Base-by-base conservation (phyloP, 2,797 vertebrate genomes). In the Sebastes cheni region DNA sequence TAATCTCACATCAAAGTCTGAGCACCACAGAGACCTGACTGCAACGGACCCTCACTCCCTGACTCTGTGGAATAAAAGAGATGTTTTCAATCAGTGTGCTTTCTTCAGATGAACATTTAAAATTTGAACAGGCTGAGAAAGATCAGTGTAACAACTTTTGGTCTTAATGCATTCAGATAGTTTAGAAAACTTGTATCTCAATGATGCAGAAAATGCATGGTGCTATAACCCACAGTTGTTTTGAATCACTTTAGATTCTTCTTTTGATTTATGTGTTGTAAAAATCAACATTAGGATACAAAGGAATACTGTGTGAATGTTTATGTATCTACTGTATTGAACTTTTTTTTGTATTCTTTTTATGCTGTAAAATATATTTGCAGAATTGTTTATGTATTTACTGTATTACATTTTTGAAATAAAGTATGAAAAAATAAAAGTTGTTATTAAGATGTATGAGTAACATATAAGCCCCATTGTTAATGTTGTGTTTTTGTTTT, bases 1-100 rank as follows among this genome's bases (percentile, higher is more conserved):
- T 93, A 94, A 93, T 93, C 92, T 91, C 90, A 91, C 89, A 89
- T 95, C 90, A 94, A 93, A 94, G 89, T 88, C 77, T n/a, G 62
- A 81, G 77, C 62, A 39, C 55, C 46, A 46, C 56, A 60, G 65
- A 86, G 85, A 80, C 74, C 46, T 70, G 80, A 86, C 89, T 77
- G 71, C 76, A 67, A 67, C 12, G 42, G 67, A 58, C 64, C 62
- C 77, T 80, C 61, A 13, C 36, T 65, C 60, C 29, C 77, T 60
- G 66, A 80, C 36, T 77, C 78, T 30, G 22, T 23, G 25, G 11
- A 46, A 60, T 30, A 64, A 79, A 73, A 82, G 71, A 84, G 71
- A 85, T 1, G 20, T 75, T 30, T 78, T 86, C 62, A 79, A 64
- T 76, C 30, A 67, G 32, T 71, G 34, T 12, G 54, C 81, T 80